Conservation (phyloP, 1,140 invertebrate species). For the Drosophila parabipectinata region DNA sequence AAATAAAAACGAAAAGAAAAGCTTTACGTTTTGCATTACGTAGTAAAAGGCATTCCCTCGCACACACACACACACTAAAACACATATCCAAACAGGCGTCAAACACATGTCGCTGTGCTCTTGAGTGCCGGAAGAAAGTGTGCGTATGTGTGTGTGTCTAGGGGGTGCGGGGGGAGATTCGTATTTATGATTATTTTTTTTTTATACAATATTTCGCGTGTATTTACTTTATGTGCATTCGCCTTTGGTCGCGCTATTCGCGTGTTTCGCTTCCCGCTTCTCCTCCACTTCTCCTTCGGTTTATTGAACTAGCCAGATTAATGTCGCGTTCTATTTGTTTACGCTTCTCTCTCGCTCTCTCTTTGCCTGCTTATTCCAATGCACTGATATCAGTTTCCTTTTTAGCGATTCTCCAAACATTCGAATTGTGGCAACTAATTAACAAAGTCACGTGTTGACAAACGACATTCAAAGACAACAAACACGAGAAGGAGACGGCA, state of each 20-base stretch:
- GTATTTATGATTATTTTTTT: conserved; percentile 78
- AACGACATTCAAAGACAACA: conserved; percentile 37
- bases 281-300: conserved; percentile 25
- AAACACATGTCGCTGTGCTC: conserved; percentile 60
- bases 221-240: conserved; percentile 71
- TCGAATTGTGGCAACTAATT: conserved; percentile 24
- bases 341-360: conserved; percentile 26
- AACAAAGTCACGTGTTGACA: conserved; percentile 54
- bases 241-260: conserved; percentile 67
- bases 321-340: conserved; percentile 30
- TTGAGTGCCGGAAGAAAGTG: conserved; percentile 7
- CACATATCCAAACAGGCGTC: conserved; percentile 33
- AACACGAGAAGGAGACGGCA: conserved; percentile 1
- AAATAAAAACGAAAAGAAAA: conserved; percentile 37
- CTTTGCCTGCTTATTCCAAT: conserved; percentile 33
- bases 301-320: conserved; percentile 52
- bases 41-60: conserved; percentile 73
- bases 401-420: conserved; percentile 27
- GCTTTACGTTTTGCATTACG: conserved; percentile 66
- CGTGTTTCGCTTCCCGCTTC: conserved; percentile 55
- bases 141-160: conserved; percentile 28
- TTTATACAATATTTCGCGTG: conserved; percentile 58
- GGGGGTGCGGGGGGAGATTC: not conserved
- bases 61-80: conserved; percentile 37
- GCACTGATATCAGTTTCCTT: conserved; percentile 58